phyloP scores from a whole-genome alignment of 2,797 vertebrate species.

The Sciurus vulgaris region DNA sequence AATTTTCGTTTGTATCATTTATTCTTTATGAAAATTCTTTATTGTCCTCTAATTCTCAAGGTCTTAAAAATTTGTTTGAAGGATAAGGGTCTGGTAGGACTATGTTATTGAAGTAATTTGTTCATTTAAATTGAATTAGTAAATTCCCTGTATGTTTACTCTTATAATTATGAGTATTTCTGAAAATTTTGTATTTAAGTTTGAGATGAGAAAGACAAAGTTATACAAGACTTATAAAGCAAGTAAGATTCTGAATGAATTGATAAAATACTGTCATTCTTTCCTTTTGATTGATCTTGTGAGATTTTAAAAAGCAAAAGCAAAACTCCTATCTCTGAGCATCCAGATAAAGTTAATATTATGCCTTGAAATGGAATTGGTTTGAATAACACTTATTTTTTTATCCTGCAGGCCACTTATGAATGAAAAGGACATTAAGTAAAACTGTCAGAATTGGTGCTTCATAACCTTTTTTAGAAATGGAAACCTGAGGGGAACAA shows the following conservation, averaged over 20 bases:
- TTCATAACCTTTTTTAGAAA: background rate
- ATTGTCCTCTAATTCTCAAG: background rate
- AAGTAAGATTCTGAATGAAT: background rate
- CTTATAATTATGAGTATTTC: background rate
- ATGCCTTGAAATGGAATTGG: background rate
- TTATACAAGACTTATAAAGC: background rate
- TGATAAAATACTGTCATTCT: background rate
- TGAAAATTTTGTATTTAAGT: background rate
- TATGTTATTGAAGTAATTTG: background rate
- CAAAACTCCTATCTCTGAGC: background rate
- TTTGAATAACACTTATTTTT: background rate
- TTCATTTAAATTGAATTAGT: background rate
- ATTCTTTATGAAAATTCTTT: background rate
- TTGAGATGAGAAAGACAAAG: constrained; percentile 8
- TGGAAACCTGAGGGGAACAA: background rate
- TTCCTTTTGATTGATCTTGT: background rate
- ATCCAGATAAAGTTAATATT: background rate
- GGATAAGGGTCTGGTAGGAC: background rate
- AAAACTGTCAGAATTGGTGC: background rate
- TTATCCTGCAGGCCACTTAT: background rate
- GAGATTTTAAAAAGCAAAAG: background rate
- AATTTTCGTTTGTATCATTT: constrained; percentile 1
- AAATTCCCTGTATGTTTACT: background rate
- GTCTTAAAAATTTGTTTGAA: constrained; percentile 5
- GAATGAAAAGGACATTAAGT: background rate